phyloP scores from a whole-genome alignment of 2,113 vertebrate species.

The Tapirus terrestris region DNA sequence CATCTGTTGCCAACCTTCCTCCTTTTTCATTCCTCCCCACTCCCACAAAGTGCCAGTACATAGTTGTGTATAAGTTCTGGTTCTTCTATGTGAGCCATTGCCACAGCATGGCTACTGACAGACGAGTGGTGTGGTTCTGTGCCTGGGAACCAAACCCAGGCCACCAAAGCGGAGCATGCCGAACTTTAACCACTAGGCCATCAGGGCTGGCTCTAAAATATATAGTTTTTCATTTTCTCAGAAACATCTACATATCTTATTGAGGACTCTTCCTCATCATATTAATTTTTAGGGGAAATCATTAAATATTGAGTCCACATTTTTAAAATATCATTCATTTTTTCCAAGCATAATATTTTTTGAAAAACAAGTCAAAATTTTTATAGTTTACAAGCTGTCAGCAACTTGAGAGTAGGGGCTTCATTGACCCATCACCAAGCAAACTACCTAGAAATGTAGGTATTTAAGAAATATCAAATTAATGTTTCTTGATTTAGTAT shows the following conservation, averaged over 20 bases:
- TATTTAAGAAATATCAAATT: conserved; percentile 36
- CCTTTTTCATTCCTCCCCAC: too few species aligned
- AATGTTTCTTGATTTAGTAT: neutral
- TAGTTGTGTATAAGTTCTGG: too few species aligned
- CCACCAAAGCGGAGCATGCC: too few species aligned
- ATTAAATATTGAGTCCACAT: neutral
- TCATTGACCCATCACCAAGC: neutral
- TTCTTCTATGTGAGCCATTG: too few species aligned
- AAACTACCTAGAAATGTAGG: neutral
- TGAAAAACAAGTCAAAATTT: neutral
- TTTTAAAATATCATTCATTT: neutral
- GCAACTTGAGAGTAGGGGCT: neutral
- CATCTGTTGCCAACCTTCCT: too few species aligned
- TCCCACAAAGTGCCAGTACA: too few species aligned
- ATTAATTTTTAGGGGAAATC: conserved; percentile 3
- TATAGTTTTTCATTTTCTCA: neutral
- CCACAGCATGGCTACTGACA: too few species aligned
- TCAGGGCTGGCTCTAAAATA: neutral
- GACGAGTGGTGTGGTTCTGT: too few species aligned
- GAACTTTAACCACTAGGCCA: too few species aligned
- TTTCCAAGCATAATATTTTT: neutral
- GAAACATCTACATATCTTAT: neutral
- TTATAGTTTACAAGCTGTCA: conserved; percentile 9
- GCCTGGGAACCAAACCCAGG: too few species aligned
- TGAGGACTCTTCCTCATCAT: neutral